Base-by-base conservation (phyloP, 2,113 vertebrate species). In the Phalacrocorax carbo region DNA sequence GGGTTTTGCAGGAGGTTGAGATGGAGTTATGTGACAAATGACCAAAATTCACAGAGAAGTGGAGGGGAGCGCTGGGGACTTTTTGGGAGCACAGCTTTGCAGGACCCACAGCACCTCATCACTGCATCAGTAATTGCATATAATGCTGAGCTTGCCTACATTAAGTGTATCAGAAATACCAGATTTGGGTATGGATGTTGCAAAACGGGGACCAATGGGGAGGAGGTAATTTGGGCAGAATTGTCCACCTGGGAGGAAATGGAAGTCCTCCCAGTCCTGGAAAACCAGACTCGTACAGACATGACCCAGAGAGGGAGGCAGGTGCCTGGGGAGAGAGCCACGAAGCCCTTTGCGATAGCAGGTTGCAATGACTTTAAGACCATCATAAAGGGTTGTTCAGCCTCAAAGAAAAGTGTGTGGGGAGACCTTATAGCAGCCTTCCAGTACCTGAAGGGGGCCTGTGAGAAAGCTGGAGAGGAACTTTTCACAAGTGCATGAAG, bases 181-280 rank as follows among this genome's bases (percentile, higher is more conserved):
- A n/a, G 32, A 11, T 54, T 71, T 68, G 32, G 20, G 3, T 40
- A 30, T 12, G 10, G 23, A 30, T 48, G 38, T 72, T 72, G 34
- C 38, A 49, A 27, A 62, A 17, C 0, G 0, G 13, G 3, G 15
- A 75, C 13, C 2, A 0, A 44, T 30, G 32, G 25, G 6, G 40
- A 75, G 32, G 36, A 64, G 25, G n/a, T 58, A 34, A 77, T 58
- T 72, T 1, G 9, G 48, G 18, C 14, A 49, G 42, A 6, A 1
- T 6, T 86, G 61, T 65, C 61, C 5, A 38, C n/a, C 22, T 66
- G 34, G 30, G 26, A 57, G 17, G 51, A 89, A 34, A 17, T 29
- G 9, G 21, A 88, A 60, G 27, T 27, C 18, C 34, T 88, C 25
- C 15, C n/a, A 55, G 20, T 40, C 32, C 49, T 69, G 40, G n/a